Evolutionary conservation across 1,140 invertebrate species (phyloP), one percentile per base, ranked within the genome.

Genomic region (Palaemon carinicauda): DNA sequence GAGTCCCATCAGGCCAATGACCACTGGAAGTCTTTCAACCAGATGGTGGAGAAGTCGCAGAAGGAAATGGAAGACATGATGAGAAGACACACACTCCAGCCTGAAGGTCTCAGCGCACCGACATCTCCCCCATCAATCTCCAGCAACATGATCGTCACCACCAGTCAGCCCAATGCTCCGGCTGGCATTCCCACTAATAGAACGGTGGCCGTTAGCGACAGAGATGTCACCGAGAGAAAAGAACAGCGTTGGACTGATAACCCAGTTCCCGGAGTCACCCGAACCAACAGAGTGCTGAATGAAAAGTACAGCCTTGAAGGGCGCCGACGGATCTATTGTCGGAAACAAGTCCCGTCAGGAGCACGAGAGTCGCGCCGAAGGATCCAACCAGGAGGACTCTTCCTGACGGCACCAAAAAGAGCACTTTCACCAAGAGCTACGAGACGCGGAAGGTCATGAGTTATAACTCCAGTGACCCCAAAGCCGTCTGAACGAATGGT

Each of bases 61-160:
- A 75, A 82, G 12, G 89, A 89, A 69, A 89, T 89, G 89, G 87
- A 89, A 71, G 89, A 89, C 74, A 89, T 89, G 89, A 89, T 89
- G 89, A 78, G 86, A 24, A 78, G 82, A 24, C 86, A 88, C 80
- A 82, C 89, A 19, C 50, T 89, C n/a, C 80, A 89, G 56, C 71
- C 82, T n/a, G 54, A 41, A 7, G 41, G 54, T 51, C 52, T 88
- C 51, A 81, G 83, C 2, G 21, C 74, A 2, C 27, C 87, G 1
- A 71, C 80, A 4, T 65, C 78, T 1, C 51, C 77, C 9, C 77
- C 77, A 7, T 54, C 51, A 7, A 33, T 80, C 5, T 73, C 84
- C 19, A 80, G 41, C 14, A 54, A 52, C 31, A n/a, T 71, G 41
- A 51, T 73, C 17, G 51, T 86, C 21, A 71, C 84, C 60, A 79